Conservation (phyloP, 2,113 vertebrate species). For the Cranoglanis bouderius region DNA sequence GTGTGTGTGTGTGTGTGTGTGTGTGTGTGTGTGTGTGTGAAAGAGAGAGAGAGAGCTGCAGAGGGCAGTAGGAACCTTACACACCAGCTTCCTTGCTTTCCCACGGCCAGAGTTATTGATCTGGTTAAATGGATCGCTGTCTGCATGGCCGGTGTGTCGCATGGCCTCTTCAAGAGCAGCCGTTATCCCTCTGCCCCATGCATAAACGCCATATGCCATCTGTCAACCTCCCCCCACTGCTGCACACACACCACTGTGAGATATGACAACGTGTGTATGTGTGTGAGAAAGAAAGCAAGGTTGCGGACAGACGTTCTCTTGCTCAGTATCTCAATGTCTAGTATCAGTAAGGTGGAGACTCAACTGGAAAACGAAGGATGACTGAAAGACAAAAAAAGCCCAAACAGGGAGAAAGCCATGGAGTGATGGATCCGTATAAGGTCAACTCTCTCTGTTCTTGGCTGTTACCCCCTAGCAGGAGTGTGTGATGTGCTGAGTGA, state of each 20-base stretch:
- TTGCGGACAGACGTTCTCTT: not conserved
- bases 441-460: constrained; percentile 15
- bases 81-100: constrained; percentile 35
- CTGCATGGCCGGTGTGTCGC: constrained; percentile 45
- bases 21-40: not conserved
- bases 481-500: constrained; percentile 60
- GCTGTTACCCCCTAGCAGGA: constrained; percentile 27
- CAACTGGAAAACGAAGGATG: not conserved
- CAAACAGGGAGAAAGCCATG: not conserved
- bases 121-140: constrained; percentile 60
- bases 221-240: constrained; percentile 55
- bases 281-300: constrained; percentile 11
- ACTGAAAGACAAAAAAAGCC: not conserved
- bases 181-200: constrained; percentile 37
- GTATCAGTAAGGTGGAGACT: not conserved
- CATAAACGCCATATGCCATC: constrained; percentile 60
- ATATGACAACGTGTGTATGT: constrained; percentile 50
- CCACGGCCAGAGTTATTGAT: constrained; percentile 53
- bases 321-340: not conserved
- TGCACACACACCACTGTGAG: constrained; percentile 29
- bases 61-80: constrained; percentile 29
- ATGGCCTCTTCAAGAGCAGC: constrained; percentile 58
- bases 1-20: constrained; percentile 36
- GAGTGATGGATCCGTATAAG: not conserved
- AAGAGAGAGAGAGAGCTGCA: constrained; percentile 24